phyloP scores from a whole-genome alignment of 2,888 invertebrate genomes.

The Hypsopygia costalis region DNA sequence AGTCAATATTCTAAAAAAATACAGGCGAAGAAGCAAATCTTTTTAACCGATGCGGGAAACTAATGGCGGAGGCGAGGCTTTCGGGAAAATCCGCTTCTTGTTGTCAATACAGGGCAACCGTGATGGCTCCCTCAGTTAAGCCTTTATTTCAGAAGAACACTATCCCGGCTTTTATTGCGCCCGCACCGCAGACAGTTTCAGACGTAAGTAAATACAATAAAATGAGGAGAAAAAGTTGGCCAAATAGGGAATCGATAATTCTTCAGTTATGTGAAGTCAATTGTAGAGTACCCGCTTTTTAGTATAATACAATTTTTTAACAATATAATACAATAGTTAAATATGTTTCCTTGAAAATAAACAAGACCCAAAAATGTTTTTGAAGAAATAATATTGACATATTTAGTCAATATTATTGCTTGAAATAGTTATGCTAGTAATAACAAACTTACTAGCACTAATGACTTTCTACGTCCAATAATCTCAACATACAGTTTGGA shows the following conservation, averaged over 20 bases:
- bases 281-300: slow-evolving; percentile 16
- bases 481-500: slow-evolving; percentile 19
- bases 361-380: too few relatives aligned
- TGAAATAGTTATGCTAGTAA: slow-evolving; percentile 7
- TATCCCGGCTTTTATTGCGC: slow-evolving; percentile 70
- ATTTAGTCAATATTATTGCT: slow-evolving; percentile 9
- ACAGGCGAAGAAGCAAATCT: slow-evolving; percentile 71
- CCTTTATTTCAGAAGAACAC: slow-evolving; percentile 76
- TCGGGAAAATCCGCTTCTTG: slow-evolving; percentile 77
- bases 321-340: too few relatives aligned
- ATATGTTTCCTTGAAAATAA: too few relatives aligned
- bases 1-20: slow-evolving; percentile 73
- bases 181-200: slow-evolving; percentile 46
- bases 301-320: too few relatives aligned
- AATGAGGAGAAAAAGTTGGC: slow-evolving; percentile 36
- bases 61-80: slow-evolving; percentile 79
- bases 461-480: slow-evolving; percentile 15
- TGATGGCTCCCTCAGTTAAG: slow-evolving; percentile 75
- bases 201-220: slow-evolving; percentile 54
- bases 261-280: slow-evolving; percentile 21
- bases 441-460: slow-evolving; percentile 10
- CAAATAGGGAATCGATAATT: slow-evolving; percentile 37
- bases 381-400: too few relatives aligned
- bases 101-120: slow-evolving; percentile 77
- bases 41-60: slow-evolving; percentile 79